Conservation (phyloP, 1,140 invertebrate species). For the Pseudomyrmex pallidus region DNA sequence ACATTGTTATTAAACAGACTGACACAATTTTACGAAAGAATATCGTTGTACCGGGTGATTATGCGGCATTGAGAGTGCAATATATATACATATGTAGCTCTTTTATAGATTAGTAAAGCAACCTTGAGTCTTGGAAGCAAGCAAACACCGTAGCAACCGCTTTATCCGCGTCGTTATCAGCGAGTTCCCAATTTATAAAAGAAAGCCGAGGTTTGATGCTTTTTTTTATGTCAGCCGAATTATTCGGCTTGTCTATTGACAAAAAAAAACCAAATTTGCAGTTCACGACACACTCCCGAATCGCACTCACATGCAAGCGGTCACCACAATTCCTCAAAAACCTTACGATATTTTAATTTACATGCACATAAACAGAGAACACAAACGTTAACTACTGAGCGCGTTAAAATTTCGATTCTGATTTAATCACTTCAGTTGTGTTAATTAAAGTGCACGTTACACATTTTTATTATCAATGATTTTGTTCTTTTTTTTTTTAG, state of each 20-base stretch:
- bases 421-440: constrained; percentile 5
- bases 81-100: neutral
- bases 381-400: neutral
- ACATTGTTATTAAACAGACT: neutral
- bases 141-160: constrained; percentile 9
- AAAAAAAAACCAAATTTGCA: too few relatives aligned
- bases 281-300: too few relatives aligned
- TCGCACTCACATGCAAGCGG: too few relatives aligned
- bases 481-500: neutral
- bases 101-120: constrained; percentile 55
- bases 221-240: too few relatives aligned
- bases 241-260: too few relatives aligned
- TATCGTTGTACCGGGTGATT: neutral
- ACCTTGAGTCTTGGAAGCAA: constrained; percentile 4
- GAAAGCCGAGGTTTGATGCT: too few relatives aligned
- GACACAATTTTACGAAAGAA: neutral
- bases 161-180: too few relatives aligned
- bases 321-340: neutral
- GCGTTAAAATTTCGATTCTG: constrained; percentile 3
- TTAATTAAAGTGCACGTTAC: constrained; percentile 23
- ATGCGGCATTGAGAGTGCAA: neutral
- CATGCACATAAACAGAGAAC: constrained; percentile 17
- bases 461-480: constrained; percentile 17
- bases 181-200: too few relatives aligned
- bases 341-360: constrained; percentile 21